Percentiles rank a stretch among this genome's conserved stretches.
phyloP scores from a whole-genome alignment of 2,797 vertebrate species.

The Rachycentron canadum region DNA sequence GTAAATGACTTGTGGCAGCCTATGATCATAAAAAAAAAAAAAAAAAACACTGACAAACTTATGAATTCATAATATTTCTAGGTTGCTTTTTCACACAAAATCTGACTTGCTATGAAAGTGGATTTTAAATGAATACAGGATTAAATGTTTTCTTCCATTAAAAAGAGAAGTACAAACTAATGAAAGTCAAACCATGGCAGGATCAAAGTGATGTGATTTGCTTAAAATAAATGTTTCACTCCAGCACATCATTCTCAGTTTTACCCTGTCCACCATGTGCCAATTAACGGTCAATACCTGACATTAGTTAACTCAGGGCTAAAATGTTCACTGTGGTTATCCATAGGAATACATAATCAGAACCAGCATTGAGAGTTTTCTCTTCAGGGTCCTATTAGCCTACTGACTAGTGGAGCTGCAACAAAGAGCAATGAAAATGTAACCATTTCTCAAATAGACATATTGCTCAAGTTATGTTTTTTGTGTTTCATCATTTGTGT shows the following conservation, averaged over 20 bases:
- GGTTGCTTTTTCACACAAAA: background rate
- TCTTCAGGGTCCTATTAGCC: background rate
- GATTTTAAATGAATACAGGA: conserved; percentile 14
- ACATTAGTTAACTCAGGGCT: conserved; percentile 9
- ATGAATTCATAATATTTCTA: conserved; percentile 3
- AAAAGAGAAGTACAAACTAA: background rate
- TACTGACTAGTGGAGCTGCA: conserved; percentile 14
- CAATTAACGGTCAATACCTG: conserved; percentile 28
- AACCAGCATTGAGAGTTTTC: conserved; percentile 9
- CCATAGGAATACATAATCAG: background rate
- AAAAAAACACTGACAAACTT: background rate
- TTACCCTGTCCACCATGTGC: conserved; percentile 19
- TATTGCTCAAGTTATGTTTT: conserved; percentile 12
- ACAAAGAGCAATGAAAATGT: background rate
- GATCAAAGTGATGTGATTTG: conserved; percentile 29
- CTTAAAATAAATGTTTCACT: conserved; percentile 28
- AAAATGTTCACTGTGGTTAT: conserved; percentile 9
- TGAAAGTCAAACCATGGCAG: background rate
- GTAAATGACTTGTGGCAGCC: conserved; percentile 51
- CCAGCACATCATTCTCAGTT: conserved; percentile 20
- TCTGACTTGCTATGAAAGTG: background rate
- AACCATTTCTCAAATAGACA: background rate
- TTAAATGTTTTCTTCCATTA: conserved; percentile 23
- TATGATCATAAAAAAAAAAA: background rate
- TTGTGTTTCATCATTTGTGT: conserved; percentile 17